These are phyloP conservation scores for Rissa tridactyla DNA, from an alignment of 2,113 vertebrate species.

Conservation along the genomic window DNA sequence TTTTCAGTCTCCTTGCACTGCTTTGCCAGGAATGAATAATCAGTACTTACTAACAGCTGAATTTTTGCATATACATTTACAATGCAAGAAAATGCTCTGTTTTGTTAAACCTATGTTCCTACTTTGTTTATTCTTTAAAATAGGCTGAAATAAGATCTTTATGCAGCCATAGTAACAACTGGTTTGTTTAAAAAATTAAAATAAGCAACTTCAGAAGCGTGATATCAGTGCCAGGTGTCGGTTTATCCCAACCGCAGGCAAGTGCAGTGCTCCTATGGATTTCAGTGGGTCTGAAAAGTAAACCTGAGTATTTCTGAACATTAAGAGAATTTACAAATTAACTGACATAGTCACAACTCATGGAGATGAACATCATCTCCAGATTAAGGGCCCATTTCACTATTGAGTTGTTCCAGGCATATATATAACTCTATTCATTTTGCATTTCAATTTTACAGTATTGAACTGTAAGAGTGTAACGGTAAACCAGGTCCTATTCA, in stretches of 20 bases:
- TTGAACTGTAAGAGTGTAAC: background rate
- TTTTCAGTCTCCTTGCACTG: background rate
- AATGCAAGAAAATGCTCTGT: conserved; percentile 22
- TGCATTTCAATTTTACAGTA: background rate
- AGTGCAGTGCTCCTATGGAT: background rate
- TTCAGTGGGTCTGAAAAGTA: background rate
- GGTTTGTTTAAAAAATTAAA: conserved; percentile 23
- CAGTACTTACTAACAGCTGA: background rate
- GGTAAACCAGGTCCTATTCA: background rate
- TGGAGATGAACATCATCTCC: background rate
- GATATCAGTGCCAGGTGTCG: background rate
- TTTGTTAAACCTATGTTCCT: conserved; percentile 17
- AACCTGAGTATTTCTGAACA: background rate
- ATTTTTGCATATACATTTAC: conserved; percentile 64
- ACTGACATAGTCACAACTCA: background rate
- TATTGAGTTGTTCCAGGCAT: background rate
- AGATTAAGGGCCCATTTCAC: background rate
- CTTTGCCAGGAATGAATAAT: background rate
- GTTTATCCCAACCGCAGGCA: background rate
- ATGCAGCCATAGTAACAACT: background rate
- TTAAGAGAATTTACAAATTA: background rate
- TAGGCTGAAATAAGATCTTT: background rate
- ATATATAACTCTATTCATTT: background rate
- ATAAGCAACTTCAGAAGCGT: background rate
- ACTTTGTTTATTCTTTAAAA: conserved; percentile 56